Percentiles rank a stretch among this genome's conserved stretches.
These are phyloP conservation scores for Elysia chlorotica DNA, from an alignment of 1,140 invertebrate species.

Conservation along the genomic window DNA sequence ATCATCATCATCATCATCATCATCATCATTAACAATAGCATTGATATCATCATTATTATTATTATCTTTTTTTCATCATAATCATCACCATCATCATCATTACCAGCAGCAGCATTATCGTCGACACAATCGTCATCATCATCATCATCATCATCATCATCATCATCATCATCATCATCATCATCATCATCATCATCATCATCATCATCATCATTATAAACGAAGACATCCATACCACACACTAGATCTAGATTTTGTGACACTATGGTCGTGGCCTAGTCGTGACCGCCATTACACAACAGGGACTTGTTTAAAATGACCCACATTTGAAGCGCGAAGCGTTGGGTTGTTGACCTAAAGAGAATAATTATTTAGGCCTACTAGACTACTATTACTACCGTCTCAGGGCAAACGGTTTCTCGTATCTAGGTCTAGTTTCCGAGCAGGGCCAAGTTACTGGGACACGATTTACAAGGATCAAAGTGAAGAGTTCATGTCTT, in stretches of 20 bases:
- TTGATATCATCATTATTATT: not conserved
- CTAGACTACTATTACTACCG: not conserved
- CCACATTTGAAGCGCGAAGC: not conserved
- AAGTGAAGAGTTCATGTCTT: too few relatives aligned
- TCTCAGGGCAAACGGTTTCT: too few relatives aligned
- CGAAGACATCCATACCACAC: not conserved
- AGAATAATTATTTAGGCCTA: not conserved
- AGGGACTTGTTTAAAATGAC: not conserved
- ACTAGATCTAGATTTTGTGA: not conserved
- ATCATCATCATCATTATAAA: not conserved
- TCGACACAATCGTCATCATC: not conserved
- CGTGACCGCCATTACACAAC: not conserved
- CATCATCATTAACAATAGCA: not conserved
- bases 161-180: conserved; percentile 2
- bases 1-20: not conserved
- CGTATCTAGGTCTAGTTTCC: too few relatives aligned
- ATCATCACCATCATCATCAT: not conserved
- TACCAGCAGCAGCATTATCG: not conserved
- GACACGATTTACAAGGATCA: too few relatives aligned
- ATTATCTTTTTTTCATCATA: too few relatives aligned
- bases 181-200: not conserved
- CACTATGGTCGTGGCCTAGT: not conserved
- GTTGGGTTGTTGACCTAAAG: not conserved
- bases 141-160: conserved; percentile 5
- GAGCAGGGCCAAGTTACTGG: too few relatives aligned